A percentile compares a stretch with the other conserved stretches of the same genome.
Conservation (phyloP, 2,113 vertebrate species). For the Redunca redunca region DNA sequence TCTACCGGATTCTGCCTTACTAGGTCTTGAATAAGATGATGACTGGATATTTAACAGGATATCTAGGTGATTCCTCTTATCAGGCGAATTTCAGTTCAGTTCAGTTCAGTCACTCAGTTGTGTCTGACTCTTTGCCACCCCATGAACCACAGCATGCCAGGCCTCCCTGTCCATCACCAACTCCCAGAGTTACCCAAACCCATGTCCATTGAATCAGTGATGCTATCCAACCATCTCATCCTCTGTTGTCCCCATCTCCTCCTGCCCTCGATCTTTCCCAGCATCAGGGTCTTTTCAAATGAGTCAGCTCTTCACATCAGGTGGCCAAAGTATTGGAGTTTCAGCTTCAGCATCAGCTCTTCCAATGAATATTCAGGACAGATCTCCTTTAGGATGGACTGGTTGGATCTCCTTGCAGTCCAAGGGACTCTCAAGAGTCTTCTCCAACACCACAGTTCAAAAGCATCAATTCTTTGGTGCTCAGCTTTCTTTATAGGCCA, state of each 20-base stretch:
- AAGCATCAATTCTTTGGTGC: fast-evolving
- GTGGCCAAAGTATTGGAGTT: not conserved
- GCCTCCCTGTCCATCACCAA: not conserved
- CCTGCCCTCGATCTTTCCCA: not conserved
- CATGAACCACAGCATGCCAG: not conserved
- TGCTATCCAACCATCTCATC: not conserved
- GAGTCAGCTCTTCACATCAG: not conserved
- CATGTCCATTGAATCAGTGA: not conserved
- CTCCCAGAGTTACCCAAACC: not conserved
- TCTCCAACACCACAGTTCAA: not conserved
- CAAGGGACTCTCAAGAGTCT: not conserved
- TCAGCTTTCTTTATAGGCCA: not conserved
- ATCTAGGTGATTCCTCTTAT: not conserved
- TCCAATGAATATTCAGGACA: not conserved
- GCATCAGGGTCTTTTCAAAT: not conserved
- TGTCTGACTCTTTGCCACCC: not conserved
- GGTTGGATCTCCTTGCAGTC: not conserved
- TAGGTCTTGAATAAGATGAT: not conserved
- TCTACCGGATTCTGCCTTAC: not conserved
- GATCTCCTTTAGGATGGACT: not conserved
- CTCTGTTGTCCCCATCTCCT: not conserved
- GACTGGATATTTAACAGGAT: not conserved
- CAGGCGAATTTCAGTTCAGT: not conserved
- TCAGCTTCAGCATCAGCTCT: not conserved
- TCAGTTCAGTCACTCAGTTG: not conserved